phyloP scores from a whole-genome alignment of 2,888 invertebrate species.

The Epistrophe grossulariae region DNA sequence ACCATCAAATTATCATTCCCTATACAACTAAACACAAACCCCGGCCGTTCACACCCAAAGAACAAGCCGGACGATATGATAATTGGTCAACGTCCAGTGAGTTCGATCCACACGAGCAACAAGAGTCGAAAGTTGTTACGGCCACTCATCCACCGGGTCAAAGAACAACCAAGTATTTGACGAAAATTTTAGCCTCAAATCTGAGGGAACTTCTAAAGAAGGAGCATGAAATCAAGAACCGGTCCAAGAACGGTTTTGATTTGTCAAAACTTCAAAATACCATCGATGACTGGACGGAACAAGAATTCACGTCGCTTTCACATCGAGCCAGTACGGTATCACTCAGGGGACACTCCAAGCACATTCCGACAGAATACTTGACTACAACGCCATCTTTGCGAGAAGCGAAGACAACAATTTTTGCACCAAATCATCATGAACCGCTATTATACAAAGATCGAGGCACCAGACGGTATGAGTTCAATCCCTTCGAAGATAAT shows the following conservation, averaged over 20 bases:
- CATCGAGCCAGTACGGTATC: slow-evolving; percentile 85
- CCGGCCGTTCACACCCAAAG: slow-evolving; percentile 84
- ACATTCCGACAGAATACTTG: slow-evolving; percentile 91
- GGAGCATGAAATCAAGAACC: slow-evolving; percentile 81
- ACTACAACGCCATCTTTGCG: slow-evolving; percentile 86
- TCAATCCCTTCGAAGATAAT: slow-evolving; percentile 80
- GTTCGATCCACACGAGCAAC: slow-evolving; percentile 85
- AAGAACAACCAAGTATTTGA: slow-evolving; percentile 81
- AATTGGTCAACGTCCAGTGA: slow-evolving; percentile 80
- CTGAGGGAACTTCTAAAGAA: slow-evolving; percentile 85
- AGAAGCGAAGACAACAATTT: slow-evolving; percentile 79
- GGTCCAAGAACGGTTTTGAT: slow-evolving; percentile 85
- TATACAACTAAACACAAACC: slow-evolving; percentile 88
- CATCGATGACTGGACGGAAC: slow-evolving; percentile 93
- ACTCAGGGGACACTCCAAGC: slow-evolving; percentile 88
- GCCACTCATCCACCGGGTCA: slow-evolving; percentile 81
- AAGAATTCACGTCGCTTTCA: slow-evolving; percentile 87
- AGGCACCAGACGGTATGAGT: slow-evolving; percentile 78
- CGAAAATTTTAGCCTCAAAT: slow-evolving; percentile 84
- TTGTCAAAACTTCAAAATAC: slow-evolving; percentile 91
- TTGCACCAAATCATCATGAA: slow-evolving; percentile 80
- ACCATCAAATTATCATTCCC: slow-evolving; percentile 93
- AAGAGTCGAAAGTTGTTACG: slow-evolving; percentile 84
- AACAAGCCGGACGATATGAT: slow-evolving; percentile 77
- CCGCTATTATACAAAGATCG: slow-evolving; percentile 78